Conservation (phyloP, 2,888 invertebrate species). For the Catocala sponsa region DNA sequence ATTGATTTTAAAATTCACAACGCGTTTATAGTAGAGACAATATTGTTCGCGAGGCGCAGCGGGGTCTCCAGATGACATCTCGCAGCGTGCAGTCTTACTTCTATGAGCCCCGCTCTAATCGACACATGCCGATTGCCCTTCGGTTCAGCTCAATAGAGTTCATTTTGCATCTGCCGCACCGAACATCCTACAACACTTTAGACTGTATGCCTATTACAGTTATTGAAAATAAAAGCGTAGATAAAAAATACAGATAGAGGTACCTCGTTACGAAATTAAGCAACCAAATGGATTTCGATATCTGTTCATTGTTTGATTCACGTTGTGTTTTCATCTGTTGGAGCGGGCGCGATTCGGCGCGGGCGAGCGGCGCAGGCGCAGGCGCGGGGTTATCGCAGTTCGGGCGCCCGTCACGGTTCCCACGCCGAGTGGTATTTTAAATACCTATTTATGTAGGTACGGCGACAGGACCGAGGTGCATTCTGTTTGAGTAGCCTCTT, state of each 20-base stretch:
- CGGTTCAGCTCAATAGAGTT: conserved; percentile 33
- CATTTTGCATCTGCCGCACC: conserved; percentile 37
- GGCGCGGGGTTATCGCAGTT: conserved; percentile 72
- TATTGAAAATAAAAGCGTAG: conserved; percentile 82
- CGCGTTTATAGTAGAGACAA: conserved; percentile 83
- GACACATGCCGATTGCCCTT: conserved; percentile 27
- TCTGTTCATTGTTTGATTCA: conserved; percentile 82
- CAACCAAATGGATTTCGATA: conserved; percentile 82
- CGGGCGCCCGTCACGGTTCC: conserved; percentile 83
- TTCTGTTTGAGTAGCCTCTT: conserved; percentile 84
- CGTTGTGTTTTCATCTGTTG: conserved; percentile 55
- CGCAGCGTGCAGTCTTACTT: conserved; percentile 83
- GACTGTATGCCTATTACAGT: conserved; percentile 73
- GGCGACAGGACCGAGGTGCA: conserved; percentile 83
- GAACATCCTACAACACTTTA: conserved; percentile 60
- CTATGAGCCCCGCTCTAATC: conserved; percentile 62
- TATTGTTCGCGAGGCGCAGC: conserved; percentile 85
- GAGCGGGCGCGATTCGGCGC: conserved; percentile 42
- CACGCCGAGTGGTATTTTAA: conserved; percentile 86
- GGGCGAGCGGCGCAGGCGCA: conserved; percentile 65
- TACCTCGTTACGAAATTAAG: conserved; percentile 81
- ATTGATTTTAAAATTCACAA: conserved; percentile 84
- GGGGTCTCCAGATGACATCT: conserved; percentile 86
- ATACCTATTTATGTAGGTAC: conserved; percentile 84
- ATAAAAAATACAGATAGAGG: conserved; percentile 78